These are phyloP conservation scores for Aricia agestis DNA, from an alignment of 1,140 invertebrate species.

Conservation along the genomic window DNA sequence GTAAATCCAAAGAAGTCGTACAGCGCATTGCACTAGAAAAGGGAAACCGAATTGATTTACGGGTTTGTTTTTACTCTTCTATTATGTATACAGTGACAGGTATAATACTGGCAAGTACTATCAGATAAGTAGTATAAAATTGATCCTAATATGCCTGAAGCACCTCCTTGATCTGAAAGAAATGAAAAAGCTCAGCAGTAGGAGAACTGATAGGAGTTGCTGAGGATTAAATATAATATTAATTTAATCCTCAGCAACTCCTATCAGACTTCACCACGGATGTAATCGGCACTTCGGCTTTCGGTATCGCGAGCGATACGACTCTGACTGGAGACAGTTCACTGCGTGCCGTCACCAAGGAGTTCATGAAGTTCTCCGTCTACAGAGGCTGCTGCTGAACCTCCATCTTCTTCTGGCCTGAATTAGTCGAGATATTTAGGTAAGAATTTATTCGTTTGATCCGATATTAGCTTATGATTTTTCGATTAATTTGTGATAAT, in stretches of 20 bases:
- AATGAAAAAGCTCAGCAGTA: no score
- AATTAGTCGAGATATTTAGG: conserved; percentile 37
- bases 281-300: conserved; percentile 75
- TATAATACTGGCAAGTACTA: no score
- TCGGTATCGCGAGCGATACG: conserved; percentile 70
- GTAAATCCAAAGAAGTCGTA: conserved; percentile 30
- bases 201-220: no score
- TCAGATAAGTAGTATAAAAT: no score
- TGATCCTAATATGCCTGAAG: no score
- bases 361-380: conserved; percentile 33
- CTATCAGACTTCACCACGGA: conserved; percentile 72
- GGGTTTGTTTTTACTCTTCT: conserved; percentile 25
- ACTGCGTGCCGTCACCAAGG: conserved; percentile 35
- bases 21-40: conserved; percentile 29
- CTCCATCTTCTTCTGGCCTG: conserved; percentile 47
- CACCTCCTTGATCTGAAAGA: no score
- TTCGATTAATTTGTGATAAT: no score
- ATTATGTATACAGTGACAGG: no score
- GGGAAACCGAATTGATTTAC: conserved; percentile 28
- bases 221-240: no score
- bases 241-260: neutral
- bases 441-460: neutral
- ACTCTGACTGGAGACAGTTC: conserved; percentile 33
- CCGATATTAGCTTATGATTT: no score
- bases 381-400: conserved; percentile 34